These are phyloP conservation scores for Pseudomyrmex pallidus DNA, from an alignment of 1,140 invertebrate genomes.

Conservation along the genomic window DNA sequence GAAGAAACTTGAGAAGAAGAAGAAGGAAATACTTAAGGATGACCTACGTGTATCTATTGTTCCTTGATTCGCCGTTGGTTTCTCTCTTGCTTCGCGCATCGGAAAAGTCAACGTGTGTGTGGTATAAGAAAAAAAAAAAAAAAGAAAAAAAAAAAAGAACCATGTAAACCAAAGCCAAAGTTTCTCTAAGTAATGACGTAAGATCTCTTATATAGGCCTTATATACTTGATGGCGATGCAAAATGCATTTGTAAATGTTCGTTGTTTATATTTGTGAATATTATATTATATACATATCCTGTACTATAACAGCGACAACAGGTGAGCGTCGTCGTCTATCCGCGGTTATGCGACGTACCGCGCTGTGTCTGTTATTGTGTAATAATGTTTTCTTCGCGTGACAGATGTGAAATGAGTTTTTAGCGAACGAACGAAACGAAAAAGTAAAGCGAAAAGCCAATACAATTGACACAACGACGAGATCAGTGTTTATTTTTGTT, in stretches of 20 bases:
- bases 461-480: too few species aligned
- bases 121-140: not conserved
- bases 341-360: not conserved
- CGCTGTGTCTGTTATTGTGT: too few species aligned
- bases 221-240: constrained; percentile 54
- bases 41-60: too few species aligned
- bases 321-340: constrained; percentile 2
- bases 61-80: too few species aligned
- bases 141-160: not conserved
- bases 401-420: too few species aligned
- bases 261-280: constrained; percentile 63
- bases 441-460: too few species aligned
- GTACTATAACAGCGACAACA: not conserved
- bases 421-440: too few species aligned
- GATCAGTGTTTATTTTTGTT: too few species aligned
- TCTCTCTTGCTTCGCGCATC: not conserved
- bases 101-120: too few species aligned
- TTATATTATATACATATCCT: not conserved
- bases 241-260: constrained; percentile 63
- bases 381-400: too few species aligned
- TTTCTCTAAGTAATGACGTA: constrained; percentile 50
- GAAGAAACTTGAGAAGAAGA: not conserved
- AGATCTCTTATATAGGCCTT: constrained; percentile 60
- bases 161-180: constrained; percentile 41
- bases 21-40: too few species aligned